Evolutionary conservation across 2,113 vertebrate genomes (phyloP).

Genomic region (Damaliscus lunatus): DNA sequence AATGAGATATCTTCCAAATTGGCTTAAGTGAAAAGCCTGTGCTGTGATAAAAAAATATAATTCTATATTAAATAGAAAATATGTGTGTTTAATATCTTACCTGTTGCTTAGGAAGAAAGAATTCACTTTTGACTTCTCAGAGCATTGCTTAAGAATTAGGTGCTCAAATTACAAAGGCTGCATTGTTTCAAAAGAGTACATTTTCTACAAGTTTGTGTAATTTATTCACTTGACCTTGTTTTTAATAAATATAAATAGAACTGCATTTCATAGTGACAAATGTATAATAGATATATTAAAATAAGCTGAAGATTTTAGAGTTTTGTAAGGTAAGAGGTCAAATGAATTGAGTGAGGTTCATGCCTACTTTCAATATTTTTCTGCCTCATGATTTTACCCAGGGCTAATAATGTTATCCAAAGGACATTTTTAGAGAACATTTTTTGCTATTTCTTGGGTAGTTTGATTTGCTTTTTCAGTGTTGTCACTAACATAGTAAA

Average conservation of each 20-base stretch:
- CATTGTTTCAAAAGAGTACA: background rate
- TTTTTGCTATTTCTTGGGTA: conserved; percentile 50
- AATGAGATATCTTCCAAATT: background rate
- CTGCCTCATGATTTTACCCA: background rate
- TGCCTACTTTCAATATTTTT: background rate
- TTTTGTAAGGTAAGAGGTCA: background rate
- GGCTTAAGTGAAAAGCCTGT: background rate
- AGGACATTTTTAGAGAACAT: conserved; percentile 17
- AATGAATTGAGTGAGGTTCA: background rate
- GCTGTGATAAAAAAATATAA: background rate
- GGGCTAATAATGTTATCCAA: conserved; percentile 39
- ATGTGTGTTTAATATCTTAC: background rate
- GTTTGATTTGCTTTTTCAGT: conserved; percentile 60
- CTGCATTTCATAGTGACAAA: background rate
- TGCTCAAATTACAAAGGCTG: background rate
- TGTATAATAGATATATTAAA: background rate
- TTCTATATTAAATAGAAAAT: background rate
- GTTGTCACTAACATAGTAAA: conserved; percentile 57
- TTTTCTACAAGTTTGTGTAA: background rate
- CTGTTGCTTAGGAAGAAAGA: background rate
- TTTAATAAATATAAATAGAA: background rate
- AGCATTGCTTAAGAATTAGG: background rate
- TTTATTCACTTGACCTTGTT: background rate
- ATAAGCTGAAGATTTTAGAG: background rate
- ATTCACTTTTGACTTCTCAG: background rate